Base-by-base conservation (phyloP, 2,888 invertebrate genomes). In the Leptinotarsa rubiginosa region DNA sequence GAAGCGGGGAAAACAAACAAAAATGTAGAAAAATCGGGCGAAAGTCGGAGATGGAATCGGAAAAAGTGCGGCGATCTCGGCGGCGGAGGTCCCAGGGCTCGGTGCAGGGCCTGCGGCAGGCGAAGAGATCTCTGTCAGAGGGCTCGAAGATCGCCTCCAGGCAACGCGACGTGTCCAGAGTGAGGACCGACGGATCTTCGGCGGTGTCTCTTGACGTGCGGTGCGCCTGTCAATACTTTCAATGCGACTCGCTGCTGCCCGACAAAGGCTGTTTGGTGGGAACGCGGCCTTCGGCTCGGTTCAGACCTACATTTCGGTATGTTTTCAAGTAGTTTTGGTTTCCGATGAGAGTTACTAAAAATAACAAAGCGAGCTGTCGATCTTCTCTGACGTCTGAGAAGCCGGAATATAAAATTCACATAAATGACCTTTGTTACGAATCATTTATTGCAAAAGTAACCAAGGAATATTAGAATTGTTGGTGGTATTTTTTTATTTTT, bases 211-310 rank as follows among this genome's bases (percentile, higher is more conserved):
- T 94, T 84, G 95, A 95, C 87, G 95, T 96, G 77, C 92, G 96
- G 82, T 95, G 96, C 88, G 95, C 91, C 81, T 95, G 96, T 89
- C 95, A 96, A 89, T 96, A 92, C 89, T 96, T 92, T 88, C 93
- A 94, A 89, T 92, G 93, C 87, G 94, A 95, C 87, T 93, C 93
- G 76, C 88, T 95, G 82, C 89, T 95, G 83, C 95, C 95, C 76
- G 78, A 77, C 20, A 77, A 77, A 15, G 68, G 65, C 31, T 93
- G 93, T 86, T 92, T 92, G 78, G 89, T 92, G 81, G 92, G 91
- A 87, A 91, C 81, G 25, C 80, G 84, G 70, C 84, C 85, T 25
- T 80, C 78, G 69, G 84, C 82, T 74, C 59, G 73, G 52, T 76
- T 74, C 65, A 69, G 65, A 69, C 66, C 71, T 66, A 71, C 66